These are phyloP conservation scores for Corvus moneduloides DNA, from an alignment of 2,113 vertebrate species.

Conservation along the genomic window DNA sequence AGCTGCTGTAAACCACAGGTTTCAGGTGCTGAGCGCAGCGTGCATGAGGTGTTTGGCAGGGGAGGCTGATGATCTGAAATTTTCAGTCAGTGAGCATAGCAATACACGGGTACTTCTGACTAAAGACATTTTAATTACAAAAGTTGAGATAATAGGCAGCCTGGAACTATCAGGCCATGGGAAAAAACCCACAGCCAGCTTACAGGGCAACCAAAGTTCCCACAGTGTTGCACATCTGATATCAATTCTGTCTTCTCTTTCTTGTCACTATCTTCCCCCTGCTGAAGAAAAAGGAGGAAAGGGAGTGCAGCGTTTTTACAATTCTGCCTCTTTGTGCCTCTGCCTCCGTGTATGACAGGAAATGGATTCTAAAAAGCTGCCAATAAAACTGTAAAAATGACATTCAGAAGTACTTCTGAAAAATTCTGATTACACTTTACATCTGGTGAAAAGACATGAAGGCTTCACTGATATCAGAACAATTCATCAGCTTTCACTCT, in stretches of 20 bases:
- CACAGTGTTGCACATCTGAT: not conserved
- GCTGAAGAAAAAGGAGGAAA: not conserved
- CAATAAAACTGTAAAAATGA: conserved; percentile 60
- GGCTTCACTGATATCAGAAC: conserved; percentile 32
- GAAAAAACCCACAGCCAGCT: not conserved
- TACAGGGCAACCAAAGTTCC: not conserved
- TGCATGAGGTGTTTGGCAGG: not conserved
- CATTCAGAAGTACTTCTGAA: conserved; percentile 55
- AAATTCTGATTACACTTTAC: conserved; percentile 63
- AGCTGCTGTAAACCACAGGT: not conserved
- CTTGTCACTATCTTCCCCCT: not conserved
- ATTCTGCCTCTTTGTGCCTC: conserved; percentile 36
- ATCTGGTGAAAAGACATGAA: conserved; percentile 53
- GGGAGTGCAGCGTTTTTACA: conserved; percentile 22
- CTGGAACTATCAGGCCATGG: not conserved
- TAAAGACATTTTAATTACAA: conserved; percentile 35
- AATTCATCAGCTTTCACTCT: conserved; percentile 38
- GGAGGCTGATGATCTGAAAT: not conserved
- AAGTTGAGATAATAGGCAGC: conserved; percentile 16
- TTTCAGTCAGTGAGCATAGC: not conserved
- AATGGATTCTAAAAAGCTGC: conserved; percentile 61
- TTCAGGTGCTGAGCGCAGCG: not conserved
- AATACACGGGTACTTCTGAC: not conserved
- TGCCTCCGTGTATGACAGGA: conserved; percentile 19
- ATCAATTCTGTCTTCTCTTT: not conserved